Evolutionary conservation across 2,113 vertebrate genomes (phyloP).

Genomic region (Oryzias melastigma): DNA sequence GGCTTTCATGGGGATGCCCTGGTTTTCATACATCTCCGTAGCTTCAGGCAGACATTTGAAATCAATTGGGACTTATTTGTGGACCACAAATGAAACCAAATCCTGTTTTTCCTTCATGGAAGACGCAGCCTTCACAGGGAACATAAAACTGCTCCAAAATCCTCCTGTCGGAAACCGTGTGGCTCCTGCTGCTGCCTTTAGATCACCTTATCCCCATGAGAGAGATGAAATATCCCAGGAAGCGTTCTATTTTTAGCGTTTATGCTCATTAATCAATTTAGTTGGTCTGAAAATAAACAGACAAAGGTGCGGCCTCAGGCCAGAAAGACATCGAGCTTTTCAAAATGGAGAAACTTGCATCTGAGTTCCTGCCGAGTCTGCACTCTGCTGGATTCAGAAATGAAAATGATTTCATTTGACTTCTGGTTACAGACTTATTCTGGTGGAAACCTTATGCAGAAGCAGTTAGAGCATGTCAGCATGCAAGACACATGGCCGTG

Average conservation of each 20-base stretch:
- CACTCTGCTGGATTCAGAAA: background rate
- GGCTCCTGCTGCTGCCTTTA: too few species aligned
- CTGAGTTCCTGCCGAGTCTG: background rate
- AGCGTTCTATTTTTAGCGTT: slow-evolving; percentile 2
- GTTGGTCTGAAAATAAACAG: slow-evolving; percentile 22
- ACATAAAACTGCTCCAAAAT: too few species aligned
- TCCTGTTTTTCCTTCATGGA: too few species aligned
- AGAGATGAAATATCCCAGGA: background rate
- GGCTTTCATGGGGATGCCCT: slow-evolving; percentile 29
- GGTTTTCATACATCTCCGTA: slow-evolving; percentile 17
- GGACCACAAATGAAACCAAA: background rate
- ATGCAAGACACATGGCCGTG: slow-evolving; percentile 15
- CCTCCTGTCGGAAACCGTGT: too few species aligned
- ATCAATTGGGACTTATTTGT: too few species aligned
- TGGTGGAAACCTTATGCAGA: slow-evolving; percentile 20
- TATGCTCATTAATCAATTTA: slow-evolving; percentile 22
- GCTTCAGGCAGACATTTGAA: slow-evolving; percentile 13
- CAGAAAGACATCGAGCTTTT: slow-evolving; percentile 1
- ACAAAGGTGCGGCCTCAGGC: slow-evolving; percentile 17
- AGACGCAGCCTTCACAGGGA: too few species aligned
- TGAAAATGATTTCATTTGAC: background rate
- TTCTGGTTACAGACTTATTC: background rate
- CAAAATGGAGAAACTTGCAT: slow-evolving; percentile 1
- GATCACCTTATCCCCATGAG: too few species aligned
- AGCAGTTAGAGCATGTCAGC: slow-evolving; percentile 12